These are phyloP conservation scores for Eurytoma adleriae DNA, from an alignment of 2,888 invertebrate species.

Conservation along the genomic window DNA sequence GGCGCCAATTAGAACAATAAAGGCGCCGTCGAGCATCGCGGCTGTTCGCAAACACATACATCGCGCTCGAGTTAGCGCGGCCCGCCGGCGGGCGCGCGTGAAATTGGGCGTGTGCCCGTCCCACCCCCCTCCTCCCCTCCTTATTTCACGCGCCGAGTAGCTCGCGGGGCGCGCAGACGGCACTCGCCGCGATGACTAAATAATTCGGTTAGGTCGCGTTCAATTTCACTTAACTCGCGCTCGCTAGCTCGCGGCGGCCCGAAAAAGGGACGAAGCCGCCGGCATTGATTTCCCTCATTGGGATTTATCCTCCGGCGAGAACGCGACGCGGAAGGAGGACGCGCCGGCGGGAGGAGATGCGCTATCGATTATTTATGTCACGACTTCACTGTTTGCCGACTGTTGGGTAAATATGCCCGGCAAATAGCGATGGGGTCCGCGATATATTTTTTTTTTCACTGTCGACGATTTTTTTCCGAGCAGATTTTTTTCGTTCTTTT, in stretches of 20 bases:
- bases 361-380: conserved; percentile 42
- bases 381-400: conserved; percentile 6
- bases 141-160: conserved; percentile 8
- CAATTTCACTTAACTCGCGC: conserved; percentile 43
- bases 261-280: neutral
- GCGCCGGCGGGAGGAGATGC: neutral
- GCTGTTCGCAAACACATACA: neutral
- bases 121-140: neutral
- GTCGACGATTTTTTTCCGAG: too few species aligned
- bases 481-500: neutral
- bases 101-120: conserved; percentile 32
- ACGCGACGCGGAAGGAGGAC: neutral
- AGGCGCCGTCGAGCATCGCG: neutral
- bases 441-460: too few species aligned
- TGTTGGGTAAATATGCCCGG: too few species aligned
- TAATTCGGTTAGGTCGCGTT: conserved; percentile 47
- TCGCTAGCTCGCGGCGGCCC: neutral
- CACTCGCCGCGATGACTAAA: conserved; percentile 39
- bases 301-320: conserved; percentile 39
- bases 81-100: conserved; percentile 18
- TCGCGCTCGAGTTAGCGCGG: neutral
- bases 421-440: too few species aligned
- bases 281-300: conserved; percentile 49
- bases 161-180: conserved; percentile 4
- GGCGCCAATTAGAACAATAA: too few species aligned